These are phyloP conservation scores for Callocephalon fimbriatum DNA, from an alignment of 2,113 vertebrate species.

Conservation along the genomic window DNA sequence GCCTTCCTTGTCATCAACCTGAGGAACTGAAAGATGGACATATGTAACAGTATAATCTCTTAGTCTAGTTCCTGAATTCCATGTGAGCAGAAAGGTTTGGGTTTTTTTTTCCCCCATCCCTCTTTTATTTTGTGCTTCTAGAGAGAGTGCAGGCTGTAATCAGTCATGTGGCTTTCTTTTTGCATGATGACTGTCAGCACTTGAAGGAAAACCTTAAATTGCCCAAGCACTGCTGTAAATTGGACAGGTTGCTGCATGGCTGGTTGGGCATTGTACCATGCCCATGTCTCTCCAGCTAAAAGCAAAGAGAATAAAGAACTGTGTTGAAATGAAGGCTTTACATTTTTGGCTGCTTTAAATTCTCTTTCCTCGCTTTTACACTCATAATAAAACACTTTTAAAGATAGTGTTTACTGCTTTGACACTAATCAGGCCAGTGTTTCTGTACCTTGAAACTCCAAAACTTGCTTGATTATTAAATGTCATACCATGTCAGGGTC, in stretches of 20 bases:
- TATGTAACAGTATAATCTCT: neutral
- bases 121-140: neutral
- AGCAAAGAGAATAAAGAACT: neutral
- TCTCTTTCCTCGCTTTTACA: neutral
- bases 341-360: neutral
- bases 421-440: neutral
- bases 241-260: conserved; percentile 16
- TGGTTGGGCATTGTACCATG: neutral
- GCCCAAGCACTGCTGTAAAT: neutral
- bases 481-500: neutral
- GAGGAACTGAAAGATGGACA: neutral
- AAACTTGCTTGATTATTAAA: neutral
- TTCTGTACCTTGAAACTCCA: neutral
- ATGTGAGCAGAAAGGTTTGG: neutral
- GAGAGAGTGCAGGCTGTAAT: neutral
- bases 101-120: too few species aligned
- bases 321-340: neutral
- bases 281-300: neutral
- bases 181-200: neutral
- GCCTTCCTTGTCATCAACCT: neutral
- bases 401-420: neutral
- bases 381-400: neutral
- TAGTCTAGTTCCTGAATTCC: neutral
- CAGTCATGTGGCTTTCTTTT: neutral
- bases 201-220: neutral